A percentile compares a stretch with the other conserved stretches of the same genome.
Conservation (phyloP, 2,797 vertebrate species). For the Lophotriccus pileatus region DNA sequence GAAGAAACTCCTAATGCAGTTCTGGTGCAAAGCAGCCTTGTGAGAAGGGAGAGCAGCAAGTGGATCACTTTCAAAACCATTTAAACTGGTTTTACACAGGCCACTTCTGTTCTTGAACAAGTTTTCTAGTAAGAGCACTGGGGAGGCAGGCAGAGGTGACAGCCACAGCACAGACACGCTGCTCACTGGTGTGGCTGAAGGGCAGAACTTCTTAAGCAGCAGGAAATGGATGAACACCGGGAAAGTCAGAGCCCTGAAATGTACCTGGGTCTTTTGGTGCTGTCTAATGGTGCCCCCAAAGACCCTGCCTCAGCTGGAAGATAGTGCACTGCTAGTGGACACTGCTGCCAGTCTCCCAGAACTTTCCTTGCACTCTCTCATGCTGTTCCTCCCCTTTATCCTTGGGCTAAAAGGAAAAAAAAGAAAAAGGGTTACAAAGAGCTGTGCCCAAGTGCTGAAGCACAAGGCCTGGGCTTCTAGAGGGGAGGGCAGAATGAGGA, state of each 20-base stretch:
- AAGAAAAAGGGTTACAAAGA: neutral
- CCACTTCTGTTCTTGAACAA: neutral
- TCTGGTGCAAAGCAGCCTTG: neutral
- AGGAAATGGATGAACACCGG: neutral
- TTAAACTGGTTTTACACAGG: neutral
- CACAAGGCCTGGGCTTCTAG: neutral
- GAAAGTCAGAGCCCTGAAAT: neutral
- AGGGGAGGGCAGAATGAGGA: neutral
- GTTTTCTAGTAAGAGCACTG: neutral
- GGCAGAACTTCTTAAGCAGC: neutral
- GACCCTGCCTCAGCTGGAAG: neutral
- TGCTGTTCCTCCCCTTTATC: neutral
- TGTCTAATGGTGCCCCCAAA: neutral
- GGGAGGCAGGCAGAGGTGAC: neutral
- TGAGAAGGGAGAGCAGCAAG: neutral
- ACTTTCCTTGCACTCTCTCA: neutral
- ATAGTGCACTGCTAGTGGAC: accelerated
- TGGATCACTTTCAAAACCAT: neutral
- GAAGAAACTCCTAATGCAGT: neutral
- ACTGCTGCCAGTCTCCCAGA: neutral
- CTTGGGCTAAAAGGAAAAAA: neutral
- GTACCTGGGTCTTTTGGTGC: neutral
- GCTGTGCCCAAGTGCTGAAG: neutral
- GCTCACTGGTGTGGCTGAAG: neutral
- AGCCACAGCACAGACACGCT: accelerated